Conservation (phyloP, 1,140 invertebrate species). For the Rhagoletis zephyria region DNA sequence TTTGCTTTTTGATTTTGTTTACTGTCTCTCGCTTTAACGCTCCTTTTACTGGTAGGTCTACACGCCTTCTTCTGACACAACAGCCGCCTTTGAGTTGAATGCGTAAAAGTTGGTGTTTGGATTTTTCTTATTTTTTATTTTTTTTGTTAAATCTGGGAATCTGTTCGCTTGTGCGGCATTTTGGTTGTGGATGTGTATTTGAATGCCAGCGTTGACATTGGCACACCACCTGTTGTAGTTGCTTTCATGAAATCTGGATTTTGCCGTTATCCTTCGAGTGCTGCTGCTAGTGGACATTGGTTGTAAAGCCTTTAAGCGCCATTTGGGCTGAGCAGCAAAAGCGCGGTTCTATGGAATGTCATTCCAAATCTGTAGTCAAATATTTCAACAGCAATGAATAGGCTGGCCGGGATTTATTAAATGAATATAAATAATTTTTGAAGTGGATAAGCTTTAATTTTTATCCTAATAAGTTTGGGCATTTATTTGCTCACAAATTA, state of each 20-base stretch:
- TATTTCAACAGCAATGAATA: no score
- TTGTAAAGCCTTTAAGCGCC: constrained; percentile 20
- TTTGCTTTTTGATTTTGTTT: constrained; percentile 15
- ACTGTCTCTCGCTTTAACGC: not conserved
- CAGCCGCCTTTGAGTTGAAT: not conserved
- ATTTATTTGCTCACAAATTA: no score
- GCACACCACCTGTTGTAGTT: not conserved
- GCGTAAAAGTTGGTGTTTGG: not conserved
- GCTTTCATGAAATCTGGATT: not conserved
- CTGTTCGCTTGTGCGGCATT: not conserved
- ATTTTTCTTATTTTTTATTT: not conserved
- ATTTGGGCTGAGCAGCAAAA: not conserved
- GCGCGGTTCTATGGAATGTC: no score
- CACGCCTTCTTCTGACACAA: not conserved
- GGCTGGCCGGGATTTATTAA: no score
- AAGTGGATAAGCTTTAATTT: no score
- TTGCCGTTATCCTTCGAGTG: not conserved
- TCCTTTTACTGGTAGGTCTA: not conserved
- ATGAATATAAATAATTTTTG: no score
- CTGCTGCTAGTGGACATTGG: not conserved
- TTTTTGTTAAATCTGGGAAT: not conserved
- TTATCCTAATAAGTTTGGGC: no score
- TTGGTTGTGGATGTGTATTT: not conserved
- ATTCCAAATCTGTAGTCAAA: no score
- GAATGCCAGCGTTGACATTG: not conserved